Conservation (phyloP, 2,113 vertebrate species). For the Bettongia penicillata region DNA sequence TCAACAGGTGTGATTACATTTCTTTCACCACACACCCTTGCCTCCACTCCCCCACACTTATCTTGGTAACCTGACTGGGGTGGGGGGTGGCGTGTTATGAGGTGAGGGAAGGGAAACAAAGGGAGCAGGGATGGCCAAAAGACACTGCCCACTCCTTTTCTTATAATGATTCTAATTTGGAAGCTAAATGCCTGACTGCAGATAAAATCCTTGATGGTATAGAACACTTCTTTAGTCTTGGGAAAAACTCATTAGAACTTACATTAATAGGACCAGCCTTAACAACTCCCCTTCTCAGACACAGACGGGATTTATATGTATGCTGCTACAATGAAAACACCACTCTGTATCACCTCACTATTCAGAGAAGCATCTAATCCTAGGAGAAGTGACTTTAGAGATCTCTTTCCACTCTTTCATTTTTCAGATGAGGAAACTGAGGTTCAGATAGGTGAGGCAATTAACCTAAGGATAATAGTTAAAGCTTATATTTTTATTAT, state of each 20-base stretch:
- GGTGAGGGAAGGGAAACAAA: neutral
- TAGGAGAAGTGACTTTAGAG: neutral
- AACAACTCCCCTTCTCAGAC: neutral
- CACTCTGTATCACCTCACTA: neutral
- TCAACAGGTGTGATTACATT: neutral
- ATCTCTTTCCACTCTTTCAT: neutral
- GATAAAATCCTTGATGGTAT: neutral
- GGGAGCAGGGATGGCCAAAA: neutral
- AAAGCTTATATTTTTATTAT: neutral
- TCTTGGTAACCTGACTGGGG: neutral
- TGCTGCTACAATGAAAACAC: neutral
- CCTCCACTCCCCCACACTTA: neutral
- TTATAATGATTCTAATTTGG: neutral
- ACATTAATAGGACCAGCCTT: neutral
- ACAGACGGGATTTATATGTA: fast-evolving
- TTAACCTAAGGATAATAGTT: neutral
- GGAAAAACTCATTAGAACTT: neutral
- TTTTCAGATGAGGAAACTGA: neutral
- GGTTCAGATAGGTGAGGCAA: neutral
- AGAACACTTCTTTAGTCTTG: neutral
- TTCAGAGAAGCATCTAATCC: neutral
- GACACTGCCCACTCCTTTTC: neutral
- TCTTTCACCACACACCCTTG: neutral
- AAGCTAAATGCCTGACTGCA: neutral
- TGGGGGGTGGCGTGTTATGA: neutral